Conservation (phyloP, 2,888 invertebrate genomes). For the Tinea pellionella region DNA sequence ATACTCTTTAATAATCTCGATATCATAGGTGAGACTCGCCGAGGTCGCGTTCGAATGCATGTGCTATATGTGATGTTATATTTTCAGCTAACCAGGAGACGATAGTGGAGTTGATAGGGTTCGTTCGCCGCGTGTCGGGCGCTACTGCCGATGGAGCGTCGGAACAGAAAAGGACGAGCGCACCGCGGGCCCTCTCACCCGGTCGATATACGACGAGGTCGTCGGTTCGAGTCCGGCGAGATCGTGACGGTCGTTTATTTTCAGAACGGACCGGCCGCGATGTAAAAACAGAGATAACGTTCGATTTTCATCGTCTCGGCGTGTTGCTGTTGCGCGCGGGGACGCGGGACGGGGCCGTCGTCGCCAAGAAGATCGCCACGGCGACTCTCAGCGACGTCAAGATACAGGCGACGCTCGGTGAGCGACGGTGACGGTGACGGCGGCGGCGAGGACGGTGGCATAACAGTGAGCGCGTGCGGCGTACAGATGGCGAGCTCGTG, state of each 20-base stretch:
- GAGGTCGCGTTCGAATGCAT: too few species aligned
- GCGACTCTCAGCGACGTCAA: conserved; percentile 92
- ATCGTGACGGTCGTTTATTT: neutral
- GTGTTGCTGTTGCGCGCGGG: conserved; percentile 86
- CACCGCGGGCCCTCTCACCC: conserved; percentile 25
- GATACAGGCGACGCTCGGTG: conserved; percentile 85
- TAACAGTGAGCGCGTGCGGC: neutral
- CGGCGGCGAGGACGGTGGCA: neutral
- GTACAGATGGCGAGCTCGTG: conserved; percentile 35
- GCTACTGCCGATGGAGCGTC: conserved; percentile 16
- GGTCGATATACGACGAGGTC: neutral
- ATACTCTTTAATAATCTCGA: conserved; percentile 95
- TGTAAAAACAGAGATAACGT: conserved; percentile 83
- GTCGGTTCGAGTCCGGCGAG: neutral
- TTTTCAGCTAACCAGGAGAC: conserved; percentile 92
- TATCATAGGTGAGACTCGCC: conserved; percentile 88
- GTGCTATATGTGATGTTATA: neutral
- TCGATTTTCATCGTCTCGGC: conserved; percentile 93
- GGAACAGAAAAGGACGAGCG: conserved; percentile 20
- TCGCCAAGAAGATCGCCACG: conserved; percentile 91
- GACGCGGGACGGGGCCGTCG: conserved; percentile 75
- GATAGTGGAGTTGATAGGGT: conserved; percentile 92
- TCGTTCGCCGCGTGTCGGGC: conserved; percentile 76
- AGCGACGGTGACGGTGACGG: conserved; percentile 22
- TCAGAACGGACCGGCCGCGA: conserved; percentile 21